Evolutionary conservation across 2,888 invertebrate species (phyloP), one percentile per base, ranked within the genome.

Genomic region (Vanessa cardui): DNA sequence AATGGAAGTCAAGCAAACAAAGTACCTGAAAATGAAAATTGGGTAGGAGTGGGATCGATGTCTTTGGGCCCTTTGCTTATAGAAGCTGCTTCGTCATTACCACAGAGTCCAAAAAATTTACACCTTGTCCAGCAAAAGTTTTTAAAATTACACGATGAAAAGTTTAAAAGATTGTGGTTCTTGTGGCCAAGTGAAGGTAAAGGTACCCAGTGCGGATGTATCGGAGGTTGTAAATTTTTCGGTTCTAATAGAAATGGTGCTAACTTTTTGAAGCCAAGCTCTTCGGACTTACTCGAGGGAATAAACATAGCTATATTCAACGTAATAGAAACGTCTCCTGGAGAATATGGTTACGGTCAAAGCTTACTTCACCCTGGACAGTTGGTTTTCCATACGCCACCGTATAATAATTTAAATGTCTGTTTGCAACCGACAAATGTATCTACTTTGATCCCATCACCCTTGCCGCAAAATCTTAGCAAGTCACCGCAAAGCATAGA

Each of bases 181-280:
- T 88, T 99, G 33, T 99, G 99, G 99, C 95, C 97, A 0, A 93
- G 93, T 20, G 95, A 96, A 75, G 94, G 94, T 2, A 95, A 95
- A 74, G 93, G 94, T 68, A 91, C 94, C 0, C 97, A 96, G 76
- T 99, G 99, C 84, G 99, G 99, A 0, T 99, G 99, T 84, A 96
- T 97, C 44, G 99, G 99, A 3, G 99, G 99, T 0, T 99, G 98
- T 82, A 94, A 94, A 15, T 99, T 99, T 91, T 99, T 99, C 83
- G 99, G 99, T 2, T 95, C 95, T 64, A 99, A 99, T 86, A 94
- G 95, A 80, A 98, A 98, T 84, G 99, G 99, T 0, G 91, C 95
- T 15, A 95, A 95, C 74, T 98, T 99, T 88, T 97, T 99, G 75
- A 97, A 97, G 80, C 98, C 98, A 0, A 96, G 95, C 72, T 93